Base-by-base conservation (phyloP, 2,797 vertebrate species). In the Sardinella longiceps region DNA sequence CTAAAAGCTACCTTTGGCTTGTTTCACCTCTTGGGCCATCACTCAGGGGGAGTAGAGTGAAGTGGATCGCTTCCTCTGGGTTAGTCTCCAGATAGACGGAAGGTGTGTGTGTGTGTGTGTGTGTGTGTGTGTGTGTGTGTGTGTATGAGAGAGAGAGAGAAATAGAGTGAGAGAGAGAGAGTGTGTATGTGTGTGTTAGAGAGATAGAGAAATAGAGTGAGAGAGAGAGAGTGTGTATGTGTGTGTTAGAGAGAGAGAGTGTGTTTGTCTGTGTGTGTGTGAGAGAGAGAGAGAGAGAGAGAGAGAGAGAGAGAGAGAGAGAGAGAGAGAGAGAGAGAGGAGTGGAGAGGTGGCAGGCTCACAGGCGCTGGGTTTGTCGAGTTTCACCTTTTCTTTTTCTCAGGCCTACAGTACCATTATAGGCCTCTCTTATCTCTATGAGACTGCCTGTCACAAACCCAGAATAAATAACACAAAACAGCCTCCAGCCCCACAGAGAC, bases 401-500 rank as follows among this genome's bases (percentile, higher is more conserved):
- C 14, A 45, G 81, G 81, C 80, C 86, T 80, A n/a, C n/a, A n/a
- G n/a, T n/a, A 87, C 82, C 83, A 77, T 85, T 87, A 89, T 77
- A 77, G 33, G 87, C 84, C 84, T 85, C 70, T 85, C 91, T 93
- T 92, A 93, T 94, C 93, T 90, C 83, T 70, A 83, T 77, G 80
- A 85, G 84, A 15, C 86, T 80, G 82, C 82, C 85, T 87, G 51
- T 92, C 92, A 93, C 90, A 91, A 85, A 66, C 77, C 90, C 91
- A 92, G 84, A 92, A 87, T 91, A 90, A 92, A 91, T 90, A 94
- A 93, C 91, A 94, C 86, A 91, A 93, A 87, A 83, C 92, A 94
- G 92, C 86, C 87, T 89, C n/a, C 87, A 87, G 85, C 80, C 66
- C 56, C 66, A 25, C 43, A 81, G 82, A 74, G 85, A 85, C 86